These are phyloP conservation scores for Chionis minor DNA, from an alignment of 2,113 vertebrate species.

Conservation along the genomic window DNA sequence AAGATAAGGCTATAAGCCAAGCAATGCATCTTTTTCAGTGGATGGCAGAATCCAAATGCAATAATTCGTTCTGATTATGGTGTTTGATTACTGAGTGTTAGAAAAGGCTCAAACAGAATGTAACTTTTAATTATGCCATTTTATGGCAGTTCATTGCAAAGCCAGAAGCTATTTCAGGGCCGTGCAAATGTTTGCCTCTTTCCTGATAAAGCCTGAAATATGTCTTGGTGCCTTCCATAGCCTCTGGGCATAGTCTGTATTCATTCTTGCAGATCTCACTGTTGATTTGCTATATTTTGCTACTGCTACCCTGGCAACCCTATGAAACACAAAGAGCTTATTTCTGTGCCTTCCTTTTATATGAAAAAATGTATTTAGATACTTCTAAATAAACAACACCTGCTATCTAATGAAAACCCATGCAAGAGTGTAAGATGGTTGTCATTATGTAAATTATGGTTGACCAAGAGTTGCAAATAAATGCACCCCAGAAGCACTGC, in stretches of 20 bases:
- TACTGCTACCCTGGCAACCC: constrained; percentile 56
- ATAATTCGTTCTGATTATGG: neutral
- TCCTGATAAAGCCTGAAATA: constrained; percentile 55
- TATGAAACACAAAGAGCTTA: constrained; percentile 36
- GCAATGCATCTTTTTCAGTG: constrained; percentile 6
- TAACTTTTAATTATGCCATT: constrained; percentile 62
- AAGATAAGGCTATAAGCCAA: constrained; percentile 5
- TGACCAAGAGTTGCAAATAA: neutral
- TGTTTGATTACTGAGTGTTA: constrained; percentile 59
- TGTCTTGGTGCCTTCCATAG: constrained; percentile 46
- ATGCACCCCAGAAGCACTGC: neutral
- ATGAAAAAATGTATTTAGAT: neutral
- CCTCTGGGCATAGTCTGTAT: constrained; percentile 40
- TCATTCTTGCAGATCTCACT: constrained; percentile 52
- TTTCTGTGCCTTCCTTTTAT: constrained; percentile 14
- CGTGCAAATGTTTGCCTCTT: constrained; percentile 39
- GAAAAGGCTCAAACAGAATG: constrained; percentile 45
- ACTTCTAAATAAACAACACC: constrained; percentile 19
- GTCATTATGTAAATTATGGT: neutral
- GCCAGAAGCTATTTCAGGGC: constrained; percentile 24
- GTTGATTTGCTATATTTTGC: constrained; percentile 51
- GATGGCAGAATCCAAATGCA: neutral
- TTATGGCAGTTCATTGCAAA: constrained; percentile 43
- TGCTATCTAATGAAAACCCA: neutral
- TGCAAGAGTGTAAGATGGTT: neutral